Conservation (phyloP, 2,797 vertebrate genomes). For the Takifugu ocellatus region DNA sequence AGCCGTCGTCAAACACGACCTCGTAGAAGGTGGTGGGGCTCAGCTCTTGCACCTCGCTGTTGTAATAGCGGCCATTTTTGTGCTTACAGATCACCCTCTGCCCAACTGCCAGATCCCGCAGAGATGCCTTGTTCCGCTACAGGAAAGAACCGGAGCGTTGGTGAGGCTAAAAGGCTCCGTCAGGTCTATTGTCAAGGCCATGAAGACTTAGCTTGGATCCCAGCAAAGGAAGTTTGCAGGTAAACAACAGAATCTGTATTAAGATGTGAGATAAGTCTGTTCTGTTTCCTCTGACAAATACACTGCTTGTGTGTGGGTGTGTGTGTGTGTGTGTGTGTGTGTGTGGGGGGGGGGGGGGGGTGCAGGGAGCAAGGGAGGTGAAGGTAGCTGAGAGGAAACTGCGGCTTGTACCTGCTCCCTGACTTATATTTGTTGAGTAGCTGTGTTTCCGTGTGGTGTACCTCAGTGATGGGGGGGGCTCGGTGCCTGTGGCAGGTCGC, state of each 20-base stretch:
- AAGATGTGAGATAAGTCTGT: not conserved
- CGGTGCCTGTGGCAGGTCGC: slow-evolving; percentile 93
- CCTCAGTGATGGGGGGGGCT: slow-evolving; percentile 81
- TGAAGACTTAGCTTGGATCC: not conserved
- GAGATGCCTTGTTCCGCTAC: slow-evolving; percentile 82
- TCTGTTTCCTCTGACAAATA: not conserved
- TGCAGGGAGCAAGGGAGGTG: too few relatives aligned
- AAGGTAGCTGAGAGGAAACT: not conserved
- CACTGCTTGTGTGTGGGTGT: too few relatives aligned
- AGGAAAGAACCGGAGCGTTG: slow-evolving; percentile 1
- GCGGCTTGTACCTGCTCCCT: too few relatives aligned
- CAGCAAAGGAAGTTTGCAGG: not conserved
- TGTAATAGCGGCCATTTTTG: slow-evolving; percentile 96
- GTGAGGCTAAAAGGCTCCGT: not conserved
- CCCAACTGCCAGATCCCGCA: slow-evolving; percentile 82
- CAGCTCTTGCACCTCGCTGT: slow-evolving; percentile 89
- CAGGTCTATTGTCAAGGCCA: too few relatives aligned
- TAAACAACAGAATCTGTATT: not conserved
- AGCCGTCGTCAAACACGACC: slow-evolving; percentile 97
- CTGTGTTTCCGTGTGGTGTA: slow-evolving; percentile 37
- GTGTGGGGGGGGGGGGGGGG: too few relatives aligned
- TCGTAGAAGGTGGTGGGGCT: slow-evolving; percentile 95
- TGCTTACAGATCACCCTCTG: slow-evolving; percentile 95
- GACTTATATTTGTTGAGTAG: not conserved
- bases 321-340: too few relatives aligned